Conservation (phyloP, 2,888 invertebrate genomes). For the Congeria kusceri region DNA sequence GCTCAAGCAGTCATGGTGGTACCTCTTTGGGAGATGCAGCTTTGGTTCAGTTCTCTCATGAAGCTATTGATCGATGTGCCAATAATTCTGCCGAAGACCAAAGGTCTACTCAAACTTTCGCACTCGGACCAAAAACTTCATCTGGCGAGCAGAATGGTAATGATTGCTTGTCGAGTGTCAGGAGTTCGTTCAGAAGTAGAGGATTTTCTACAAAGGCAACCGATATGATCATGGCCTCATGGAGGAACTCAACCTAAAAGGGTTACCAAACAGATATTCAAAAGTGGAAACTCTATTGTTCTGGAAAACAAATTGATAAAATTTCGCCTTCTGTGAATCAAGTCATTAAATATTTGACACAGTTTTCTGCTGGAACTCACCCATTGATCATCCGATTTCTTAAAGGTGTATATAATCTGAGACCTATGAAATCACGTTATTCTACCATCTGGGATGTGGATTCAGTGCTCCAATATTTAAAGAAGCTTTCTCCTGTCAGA, state of each 20-base stretch:
- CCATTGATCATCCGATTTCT: too few relatives aligned
- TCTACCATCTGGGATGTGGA: too few relatives aligned
- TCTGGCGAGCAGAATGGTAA: conserved; percentile 6
- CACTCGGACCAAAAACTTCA: conserved; percentile 8
- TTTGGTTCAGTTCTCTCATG: conserved; percentile 25
- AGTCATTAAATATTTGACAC: too few relatives aligned
- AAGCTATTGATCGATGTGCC: conserved; percentile 18
- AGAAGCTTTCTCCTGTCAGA: too few relatives aligned
- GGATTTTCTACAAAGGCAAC: conserved; percentile 31
- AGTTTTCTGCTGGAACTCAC: too few relatives aligned
- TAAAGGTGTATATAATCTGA: too few relatives aligned
- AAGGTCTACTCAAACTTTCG: conserved; percentile 19
- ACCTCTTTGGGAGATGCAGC: conserved; percentile 23
- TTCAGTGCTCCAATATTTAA: too few relatives aligned
- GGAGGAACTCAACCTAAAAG: conserved; percentile 25
- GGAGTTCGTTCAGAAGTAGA: conserved; percentile 12
- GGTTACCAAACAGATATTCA: too few relatives aligned
- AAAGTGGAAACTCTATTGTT: too few relatives aligned
- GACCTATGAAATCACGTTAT: too few relatives aligned
- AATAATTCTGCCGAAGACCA: conserved; percentile 18
- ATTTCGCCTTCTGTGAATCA: too few relatives aligned
- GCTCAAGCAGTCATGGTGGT: conserved; percentile 8
- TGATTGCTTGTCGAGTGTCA: conserved; percentile 28
- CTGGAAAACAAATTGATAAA: too few relatives aligned
- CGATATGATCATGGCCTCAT: conserved; percentile 44